These are phyloP conservation scores for Ischnus inquisitorius DNA, from an alignment of 2,888 invertebrate species.

Conservation along the genomic window DNA sequence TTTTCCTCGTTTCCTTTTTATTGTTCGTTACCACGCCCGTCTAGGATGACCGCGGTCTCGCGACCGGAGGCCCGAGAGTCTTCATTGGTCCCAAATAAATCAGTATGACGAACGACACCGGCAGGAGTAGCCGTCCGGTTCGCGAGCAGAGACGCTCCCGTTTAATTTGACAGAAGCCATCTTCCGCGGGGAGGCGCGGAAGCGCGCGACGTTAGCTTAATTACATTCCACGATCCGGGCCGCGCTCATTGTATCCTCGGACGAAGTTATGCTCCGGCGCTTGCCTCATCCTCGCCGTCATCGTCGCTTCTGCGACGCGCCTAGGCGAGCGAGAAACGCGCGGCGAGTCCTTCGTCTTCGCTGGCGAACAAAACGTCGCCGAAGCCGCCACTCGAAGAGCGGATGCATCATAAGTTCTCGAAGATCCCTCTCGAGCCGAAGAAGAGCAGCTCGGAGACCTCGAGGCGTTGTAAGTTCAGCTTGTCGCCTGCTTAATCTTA, in stretches of 20 bases:
- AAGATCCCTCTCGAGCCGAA: constrained; percentile 20
- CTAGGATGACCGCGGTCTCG: constrained; percentile 11
- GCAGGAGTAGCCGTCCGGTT: constrained; percentile 36
- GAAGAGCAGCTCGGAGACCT: not conserved
- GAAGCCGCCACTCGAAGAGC: not conserved
- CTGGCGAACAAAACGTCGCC: not conserved
- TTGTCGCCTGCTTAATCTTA: constrained; percentile 27
- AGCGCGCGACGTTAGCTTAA: constrained; percentile 79
- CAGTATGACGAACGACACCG: constrained; percentile 79
- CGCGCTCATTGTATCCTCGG: constrained; percentile 78
- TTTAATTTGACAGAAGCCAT: constrained; percentile 82
- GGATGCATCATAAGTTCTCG: constrained; percentile 21
- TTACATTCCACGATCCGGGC: constrained; percentile 81
- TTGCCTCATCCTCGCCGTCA: constrained; percentile 35
- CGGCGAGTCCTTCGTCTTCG: constrained; percentile 33
- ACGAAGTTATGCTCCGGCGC: constrained; percentile 76
- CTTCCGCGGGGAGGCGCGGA: constrained; percentile 70
- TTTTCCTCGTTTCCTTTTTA: not conserved
- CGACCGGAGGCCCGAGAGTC: constrained; percentile 32
- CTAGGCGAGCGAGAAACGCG: not conserved
- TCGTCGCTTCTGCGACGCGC: constrained; percentile 10
- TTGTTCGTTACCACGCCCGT: not conserved
- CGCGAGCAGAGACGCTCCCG: constrained; percentile 61
- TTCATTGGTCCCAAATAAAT: constrained; percentile 78
- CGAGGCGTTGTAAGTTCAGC: not conserved